These are phyloP conservation scores for Channa striata DNA, from an alignment of 2,797 vertebrate genomes.

Conservation along the genomic window DNA sequence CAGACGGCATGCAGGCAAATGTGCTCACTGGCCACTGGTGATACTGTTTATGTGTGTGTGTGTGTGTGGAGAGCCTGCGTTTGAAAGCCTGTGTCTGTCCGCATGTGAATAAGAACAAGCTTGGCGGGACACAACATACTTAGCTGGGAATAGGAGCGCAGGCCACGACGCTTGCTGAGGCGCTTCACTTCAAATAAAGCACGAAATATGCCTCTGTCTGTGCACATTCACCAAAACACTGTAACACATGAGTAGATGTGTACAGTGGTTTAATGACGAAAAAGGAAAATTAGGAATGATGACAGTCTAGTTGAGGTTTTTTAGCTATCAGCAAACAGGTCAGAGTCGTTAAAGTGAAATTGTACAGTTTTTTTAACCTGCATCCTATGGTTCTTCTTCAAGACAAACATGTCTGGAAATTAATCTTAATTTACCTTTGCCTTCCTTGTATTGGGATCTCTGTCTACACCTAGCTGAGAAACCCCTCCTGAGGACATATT, in stretches of 20 bases:
- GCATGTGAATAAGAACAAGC: constrained; percentile 36
- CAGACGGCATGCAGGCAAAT: constrained; percentile 43
- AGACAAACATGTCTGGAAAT: no score
- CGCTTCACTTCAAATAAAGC: constrained; percentile 66
- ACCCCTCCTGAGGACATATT: no score
- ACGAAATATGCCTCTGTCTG: constrained; percentile 65
- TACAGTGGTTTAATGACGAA: neutral
- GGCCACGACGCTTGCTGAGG: constrained; percentile 50
- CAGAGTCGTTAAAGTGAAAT: no score
- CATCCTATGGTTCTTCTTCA: no score
- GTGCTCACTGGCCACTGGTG: constrained; percentile 30
- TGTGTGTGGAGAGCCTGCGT: constrained; percentile 23
- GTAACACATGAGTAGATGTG: neutral
- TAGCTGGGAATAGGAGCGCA: constrained; percentile 43
- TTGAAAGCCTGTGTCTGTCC: neutral
- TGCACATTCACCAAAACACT: constrained; percentile 37
- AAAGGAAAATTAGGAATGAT: neutral
- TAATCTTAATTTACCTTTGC: no score
- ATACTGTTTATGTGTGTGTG: constrained; percentile 25
- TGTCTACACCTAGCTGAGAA: no score
- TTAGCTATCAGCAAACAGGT: neutral
- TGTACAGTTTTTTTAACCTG: no score
- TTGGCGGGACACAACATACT: constrained; percentile 45
- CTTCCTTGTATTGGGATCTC: no score
- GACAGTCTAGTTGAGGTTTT: neutral